Base-by-base conservation (phyloP, 2,888 invertebrate species). In the Leptopilina syphax region DNA sequence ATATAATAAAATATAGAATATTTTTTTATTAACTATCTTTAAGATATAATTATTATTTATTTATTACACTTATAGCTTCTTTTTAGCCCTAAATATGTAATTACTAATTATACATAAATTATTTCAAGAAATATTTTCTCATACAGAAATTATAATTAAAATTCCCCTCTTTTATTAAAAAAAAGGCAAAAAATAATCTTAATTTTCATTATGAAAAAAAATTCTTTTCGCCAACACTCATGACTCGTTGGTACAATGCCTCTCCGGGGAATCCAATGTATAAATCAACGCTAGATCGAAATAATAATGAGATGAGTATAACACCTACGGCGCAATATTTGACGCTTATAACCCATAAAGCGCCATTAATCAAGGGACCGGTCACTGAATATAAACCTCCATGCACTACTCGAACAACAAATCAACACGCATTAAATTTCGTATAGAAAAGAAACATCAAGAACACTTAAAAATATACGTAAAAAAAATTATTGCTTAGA, bases 281-380 rank as follows among this genome's bases (percentile, higher is more conserved):
- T 60, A 57, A 70, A 70, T 70, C 70, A 70, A 57, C 24, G 70
- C 57, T 34, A 57, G 54, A 41, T 57, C n/a, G 24, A 73, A 57
- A 73, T 73, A 34, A 57, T 34, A 73, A 73, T 73, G 27, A 73
- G 34, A 73, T 57, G 57, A 73, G 50, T 57, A 73, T 57, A 57
- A 73, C 73, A 73, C 73, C 73, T 60, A 73, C 73, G 41, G 73
- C 73, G 57, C 54, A 57, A 73, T 73, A 73, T 73, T 73, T 73
- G 73, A 73, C 54, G 34, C 13, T 70, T 54, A 50, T 50, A 70
- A 57, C 57, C 73, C 73, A 73, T 57, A 73, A 57, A 41, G n/a
- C 34, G 73, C 73, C 73, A 73, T 73, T 73, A 73, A 60, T 73
- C 73, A 73, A 34, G 7, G n/a, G n/a, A 73, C 54, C 57, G n/a